Percentiles rank a stretch among this genome's conserved stretches.
phyloP scores from a whole-genome alignment of 2,797 vertebrate species.

The Melanotaenia boesemani region DNA sequence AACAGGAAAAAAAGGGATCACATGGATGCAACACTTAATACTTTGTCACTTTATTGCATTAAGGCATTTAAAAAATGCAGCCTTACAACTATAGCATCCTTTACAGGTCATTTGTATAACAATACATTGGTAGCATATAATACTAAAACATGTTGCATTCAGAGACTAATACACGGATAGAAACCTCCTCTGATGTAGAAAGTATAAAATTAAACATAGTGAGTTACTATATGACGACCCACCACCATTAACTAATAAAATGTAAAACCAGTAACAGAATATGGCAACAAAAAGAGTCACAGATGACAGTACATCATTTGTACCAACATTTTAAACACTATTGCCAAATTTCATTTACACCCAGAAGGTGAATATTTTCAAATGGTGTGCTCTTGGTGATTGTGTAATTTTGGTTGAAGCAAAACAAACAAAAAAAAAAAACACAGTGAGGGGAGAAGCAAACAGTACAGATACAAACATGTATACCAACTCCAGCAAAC shows the following conservation, averaged over 20 bases:
- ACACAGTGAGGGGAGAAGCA: constrained; percentile 22
- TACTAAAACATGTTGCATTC: constrained; percentile 38
- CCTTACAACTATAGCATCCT: constrained; percentile 55
- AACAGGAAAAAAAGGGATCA: background rate
- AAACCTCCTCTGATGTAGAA: constrained; percentile 23
- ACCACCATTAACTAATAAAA: constrained; percentile 48
- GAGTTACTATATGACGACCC: constrained; percentile 46
- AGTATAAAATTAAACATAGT: constrained; percentile 24
- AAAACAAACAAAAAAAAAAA: constrained; percentile 13
- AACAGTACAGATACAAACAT: constrained; percentile 19
- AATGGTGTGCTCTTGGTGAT: background rate
- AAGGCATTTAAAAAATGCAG: constrained; percentile 70
- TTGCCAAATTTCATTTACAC: background rate
- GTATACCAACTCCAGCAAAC: constrained; percentile 19
- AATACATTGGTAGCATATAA: constrained; percentile 24
- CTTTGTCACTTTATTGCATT: constrained; percentile 61
- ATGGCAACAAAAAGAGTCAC: constrained; percentile 22
- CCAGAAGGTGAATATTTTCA: constrained; percentile 12
- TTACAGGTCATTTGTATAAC: constrained; percentile 22
- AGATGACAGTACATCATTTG: background rate
- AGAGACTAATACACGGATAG: constrained; percentile 28
- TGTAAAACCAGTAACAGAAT: constrained; percentile 20
- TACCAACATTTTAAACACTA: background rate
- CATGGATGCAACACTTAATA: constrained; percentile 21
- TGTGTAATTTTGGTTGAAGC: constrained; percentile 50